These are phyloP conservation scores for Mohoua ochrocephala DNA, from an alignment of 2,113 vertebrate genomes.

Conservation along the genomic window DNA sequence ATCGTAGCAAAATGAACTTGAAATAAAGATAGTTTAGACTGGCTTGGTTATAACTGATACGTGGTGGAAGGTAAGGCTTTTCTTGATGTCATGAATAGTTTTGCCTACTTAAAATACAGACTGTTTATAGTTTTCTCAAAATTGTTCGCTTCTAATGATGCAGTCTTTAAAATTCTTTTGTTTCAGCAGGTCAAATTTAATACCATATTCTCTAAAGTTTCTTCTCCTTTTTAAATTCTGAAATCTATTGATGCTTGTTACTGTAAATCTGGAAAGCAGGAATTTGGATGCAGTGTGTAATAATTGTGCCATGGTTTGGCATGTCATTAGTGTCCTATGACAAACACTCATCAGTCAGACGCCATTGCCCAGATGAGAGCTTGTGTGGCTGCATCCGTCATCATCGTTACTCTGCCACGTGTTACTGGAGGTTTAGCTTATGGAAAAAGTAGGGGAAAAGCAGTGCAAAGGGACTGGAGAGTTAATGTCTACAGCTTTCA, in stretches of 20 bases:
- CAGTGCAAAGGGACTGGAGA: neutral
- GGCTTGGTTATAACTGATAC: neutral
- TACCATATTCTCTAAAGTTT: neutral
- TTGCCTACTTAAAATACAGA: neutral
- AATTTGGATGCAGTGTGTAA: neutral
- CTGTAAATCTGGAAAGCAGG: neutral
- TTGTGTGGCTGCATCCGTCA: neutral
- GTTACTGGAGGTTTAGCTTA: neutral
- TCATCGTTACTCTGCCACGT: accelerated
- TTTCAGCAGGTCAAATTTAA: neutral
- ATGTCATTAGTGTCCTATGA: neutral
- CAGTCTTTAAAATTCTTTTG: neutral
- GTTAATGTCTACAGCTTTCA: neutral
- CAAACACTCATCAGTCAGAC: neutral
- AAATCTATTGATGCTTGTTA: neutral
- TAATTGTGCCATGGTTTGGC: neutral
- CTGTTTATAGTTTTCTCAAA: neutral
- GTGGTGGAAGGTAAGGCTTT: neutral
- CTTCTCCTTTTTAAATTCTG: neutral
- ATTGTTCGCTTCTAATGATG: neutral
- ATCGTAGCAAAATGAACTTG: neutral
- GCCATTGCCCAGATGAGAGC: neutral
- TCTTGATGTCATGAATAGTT: neutral
- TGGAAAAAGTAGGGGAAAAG: neutral
- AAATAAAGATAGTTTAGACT: neutral